Conservation (phyloP, 2,888 invertebrate genomes). For the Apodemia zela region DNA sequence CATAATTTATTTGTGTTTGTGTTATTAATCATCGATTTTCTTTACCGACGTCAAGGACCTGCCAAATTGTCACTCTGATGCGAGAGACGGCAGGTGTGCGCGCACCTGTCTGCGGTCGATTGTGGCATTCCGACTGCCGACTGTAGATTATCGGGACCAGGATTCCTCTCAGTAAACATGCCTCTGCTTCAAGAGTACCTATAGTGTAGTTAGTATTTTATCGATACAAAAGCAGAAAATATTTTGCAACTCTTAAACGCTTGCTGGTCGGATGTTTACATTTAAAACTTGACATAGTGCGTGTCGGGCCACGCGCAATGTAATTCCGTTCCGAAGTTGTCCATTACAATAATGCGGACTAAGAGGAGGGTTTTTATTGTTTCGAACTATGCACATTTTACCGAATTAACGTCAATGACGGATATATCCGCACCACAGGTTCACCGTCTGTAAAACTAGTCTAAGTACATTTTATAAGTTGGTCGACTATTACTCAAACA, state of each 20-base stretch:
- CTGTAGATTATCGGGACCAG: slow-evolving; percentile 44
- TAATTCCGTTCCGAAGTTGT: no score
- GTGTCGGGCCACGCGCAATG: no score
- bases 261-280: neutral
- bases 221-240: no score
- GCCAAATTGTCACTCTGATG: slow-evolving; percentile 38
- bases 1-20: neutral
- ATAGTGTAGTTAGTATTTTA: neutral
- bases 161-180: slow-evolving; percentile 44
- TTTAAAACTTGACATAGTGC: no score
- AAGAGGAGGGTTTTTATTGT: no score
- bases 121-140: slow-evolving; percentile 40
- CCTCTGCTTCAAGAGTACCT: slow-evolving; percentile 12
- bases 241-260: neutral
- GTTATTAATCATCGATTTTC: slow-evolving; percentile 10
- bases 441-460: no score
- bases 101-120: slow-evolving; percentile 62
- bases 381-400: no score
- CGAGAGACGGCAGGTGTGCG: slow-evolving; percentile 54
- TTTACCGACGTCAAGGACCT: slow-evolving; percentile 20
- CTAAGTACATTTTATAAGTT: no score
- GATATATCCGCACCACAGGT: no score
- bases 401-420: no score
- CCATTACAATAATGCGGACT: no score
- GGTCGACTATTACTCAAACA: no score